A percentile compares a stretch with the other conserved stretches of the same genome.
These are phyloP conservation scores for Drosophila prosaltans DNA, from an alignment of 1,140 invertebrate species.

Conservation along the genomic window DNA sequence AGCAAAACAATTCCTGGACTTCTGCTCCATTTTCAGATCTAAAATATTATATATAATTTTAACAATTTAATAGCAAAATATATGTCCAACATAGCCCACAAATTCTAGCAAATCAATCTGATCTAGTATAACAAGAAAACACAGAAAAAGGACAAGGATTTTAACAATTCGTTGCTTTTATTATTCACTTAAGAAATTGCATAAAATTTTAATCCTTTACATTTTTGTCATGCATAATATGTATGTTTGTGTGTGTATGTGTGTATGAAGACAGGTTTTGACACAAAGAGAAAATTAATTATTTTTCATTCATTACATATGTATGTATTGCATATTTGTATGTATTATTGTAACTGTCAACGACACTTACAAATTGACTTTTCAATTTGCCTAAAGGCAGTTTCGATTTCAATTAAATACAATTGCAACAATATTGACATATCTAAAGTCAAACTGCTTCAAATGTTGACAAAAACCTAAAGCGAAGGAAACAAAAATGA, in stretches of 20 bases:
- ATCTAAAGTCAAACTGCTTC: slow-evolving; percentile 22
- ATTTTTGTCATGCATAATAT: neutral
- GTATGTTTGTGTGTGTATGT: neutral
- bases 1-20: too few relatives aligned
- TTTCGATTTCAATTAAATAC: slow-evolving; percentile 37
- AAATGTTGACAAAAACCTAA: slow-evolving; percentile 4
- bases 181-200: slow-evolving; percentile 13
- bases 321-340: neutral
- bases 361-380: slow-evolving; percentile 43
- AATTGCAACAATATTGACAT: slow-evolving; percentile 40
- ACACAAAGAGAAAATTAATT: slow-evolving; percentile 5
- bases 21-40: too few relatives aligned
- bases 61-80: too few relatives aligned
- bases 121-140: too few relatives aligned
- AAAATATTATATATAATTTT: too few relatives aligned
- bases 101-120: too few relatives aligned
- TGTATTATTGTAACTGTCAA: slow-evolving; percentile 12
- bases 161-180: neutral
- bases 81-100: too few relatives aligned
- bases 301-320: slow-evolving; percentile 2
- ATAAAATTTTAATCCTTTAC: slow-evolving; percentile 4
- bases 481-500: slow-evolving; percentile 1
- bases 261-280: neutral
- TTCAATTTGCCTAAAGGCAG: slow-evolving; percentile 43
- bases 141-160: neutral